Base-by-base conservation (phyloP, 1,140 invertebrate species). In the Octopus bimaculoides region DNA sequence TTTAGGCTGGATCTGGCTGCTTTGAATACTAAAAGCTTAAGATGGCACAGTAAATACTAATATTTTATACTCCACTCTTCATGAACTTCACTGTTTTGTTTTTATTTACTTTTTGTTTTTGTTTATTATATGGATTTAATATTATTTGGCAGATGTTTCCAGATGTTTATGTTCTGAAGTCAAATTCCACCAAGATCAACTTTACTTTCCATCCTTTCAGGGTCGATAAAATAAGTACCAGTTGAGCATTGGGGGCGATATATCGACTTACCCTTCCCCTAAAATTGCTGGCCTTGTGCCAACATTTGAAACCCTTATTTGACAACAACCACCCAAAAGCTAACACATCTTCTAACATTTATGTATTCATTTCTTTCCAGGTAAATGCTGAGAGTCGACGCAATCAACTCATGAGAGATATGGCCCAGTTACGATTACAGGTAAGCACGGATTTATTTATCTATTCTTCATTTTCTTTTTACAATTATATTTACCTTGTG, bases 381-480 rank as follows among this genome's bases (percentile, higher is more conserved):
- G 86, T 85, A 66, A 85, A 89, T 75, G 83, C 84, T 61, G 90
- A 90, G 78, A 87, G 81, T 41, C 82, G 92, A 83, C 89, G 93
- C 74, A 90, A 93, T 83, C 89, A 93, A 81, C 85, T 93, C 41
- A 94, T 93, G 93, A 92, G 92, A 87, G 92, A 92, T 75, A 94
- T 95, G 94, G 94, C 94, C 52, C 93, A 93, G 86, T 89, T 95
- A 10, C 94, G 94, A 92, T 86, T 95, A 4, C 93, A 94, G 83
- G 93, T 91, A 85, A 80, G 82, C 26, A 4, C 26, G 3, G 26
- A 41, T 41, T 41, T 41, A 41, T 41, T 41, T 41, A 41, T 41
- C 26, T 41, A 41, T 41, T 41, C 26, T 41, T 41, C 26, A 41
- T 41, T 41, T 41, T 41, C 26, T 41, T 41, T 41, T 41, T 41